Evolutionary conservation across 2,888 invertebrate species (phyloP), one percentile per base, ranked within the genome.

Genomic region (Celastrina argiolus): DNA sequence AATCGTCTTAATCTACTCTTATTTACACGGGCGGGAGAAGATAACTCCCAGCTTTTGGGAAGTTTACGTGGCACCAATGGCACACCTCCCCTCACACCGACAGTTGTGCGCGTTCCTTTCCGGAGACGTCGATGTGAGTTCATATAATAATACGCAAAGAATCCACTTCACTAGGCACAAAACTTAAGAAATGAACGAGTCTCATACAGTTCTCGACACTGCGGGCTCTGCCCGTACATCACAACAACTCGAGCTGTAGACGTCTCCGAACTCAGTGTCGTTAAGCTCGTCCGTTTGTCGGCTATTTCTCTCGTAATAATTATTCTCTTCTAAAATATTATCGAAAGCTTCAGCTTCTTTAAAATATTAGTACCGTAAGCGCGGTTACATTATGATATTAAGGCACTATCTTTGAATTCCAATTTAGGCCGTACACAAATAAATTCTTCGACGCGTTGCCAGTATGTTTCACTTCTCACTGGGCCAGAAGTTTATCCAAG

Each of bases 11-110:
- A 69, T 70, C 72, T 61, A 56, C 66, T 67, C 67, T 67, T 80
- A 80, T 80, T 73, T 80, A 79, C 79, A 80, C 59, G 69, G 64
- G 64, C 39, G 45, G 36, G 65, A 12, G 51, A 18, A 18, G 39
- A 2, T 6, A 2, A n/a, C n/a, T 41, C 41, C 51, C 51, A 8
- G 10, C 36, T 36, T 36, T 36, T 36, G 12, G 36, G 36, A 2
- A 36, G 36, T 36, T 6, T 22, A 10, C 16, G 12, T 18, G n/a
- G n/a, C n/a, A n/a, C n/a, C n/a, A n/a, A n/a, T n/a, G n/a, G n/a
- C n/a, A n/a, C n/a, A n/a, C 18, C 18, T 12, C 51, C 31, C n/a
- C 61, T n/a, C 31, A 41, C 26, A 14, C 36, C 65, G 34, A 58
- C 58, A 26, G 22, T 58, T 67, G 58, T 56, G 67, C 67, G 59